Conservation (phyloP, 2,888 invertebrate genomes). For the Amorpha juglandis region DNA sequence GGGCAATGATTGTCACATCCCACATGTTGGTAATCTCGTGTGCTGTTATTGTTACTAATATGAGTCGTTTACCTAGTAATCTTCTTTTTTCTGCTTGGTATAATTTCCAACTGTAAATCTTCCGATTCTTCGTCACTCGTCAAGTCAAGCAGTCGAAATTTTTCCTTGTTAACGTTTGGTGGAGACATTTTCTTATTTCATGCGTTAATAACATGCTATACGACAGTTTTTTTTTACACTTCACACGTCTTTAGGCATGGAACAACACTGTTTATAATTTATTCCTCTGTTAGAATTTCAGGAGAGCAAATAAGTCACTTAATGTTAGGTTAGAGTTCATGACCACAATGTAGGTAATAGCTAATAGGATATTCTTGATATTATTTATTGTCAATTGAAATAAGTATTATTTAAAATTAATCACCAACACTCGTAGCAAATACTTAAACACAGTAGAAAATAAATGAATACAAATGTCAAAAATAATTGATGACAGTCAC, state of each 20-base stretch:
- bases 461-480: too few relatives aligned
- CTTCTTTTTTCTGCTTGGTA: conserved; percentile 83
- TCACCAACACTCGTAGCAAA: too few relatives aligned
- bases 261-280: not conserved
- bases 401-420: not conserved
- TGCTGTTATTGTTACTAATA: not conserved
- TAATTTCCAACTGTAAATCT: conserved; percentile 84
- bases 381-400: too few relatives aligned
- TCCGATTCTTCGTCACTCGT: conserved; percentile 86
- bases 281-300: not conserved
- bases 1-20: too few relatives aligned
- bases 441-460: too few relatives aligned
- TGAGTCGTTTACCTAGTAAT: conserved; percentile 74
- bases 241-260: not conserved
- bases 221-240: not conserved
- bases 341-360: not conserved
- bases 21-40: too few relatives aligned
- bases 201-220: conserved; percentile 64
- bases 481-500: too few relatives aligned
- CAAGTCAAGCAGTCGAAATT: conserved; percentile 86
- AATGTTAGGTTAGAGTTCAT: not conserved
- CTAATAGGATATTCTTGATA: not conserved
- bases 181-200: conserved; percentile 66
- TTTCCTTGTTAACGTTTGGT: conserved; percentile 84
- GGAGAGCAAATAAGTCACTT: not conserved